A percentile compares a stretch with the other conserved stretches of the same genome.
phyloP scores from a whole-genome alignment of 2,113 vertebrate species.

The Elaphurus davidianus region DNA sequence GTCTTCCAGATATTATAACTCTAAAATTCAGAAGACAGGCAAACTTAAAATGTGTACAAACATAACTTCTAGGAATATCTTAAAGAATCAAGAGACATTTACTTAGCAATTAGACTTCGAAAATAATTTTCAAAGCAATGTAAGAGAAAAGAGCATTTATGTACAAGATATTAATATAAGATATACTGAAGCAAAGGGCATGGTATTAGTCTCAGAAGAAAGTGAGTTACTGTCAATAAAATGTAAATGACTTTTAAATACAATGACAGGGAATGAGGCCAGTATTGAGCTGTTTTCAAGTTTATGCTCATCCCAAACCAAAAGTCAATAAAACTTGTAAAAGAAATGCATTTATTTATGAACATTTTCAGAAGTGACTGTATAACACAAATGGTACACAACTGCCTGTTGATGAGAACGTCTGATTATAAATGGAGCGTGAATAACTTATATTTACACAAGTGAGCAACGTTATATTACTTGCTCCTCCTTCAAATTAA shows the following conservation, averaged over 20 bases:
- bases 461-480: not conserved
- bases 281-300: not conserved
- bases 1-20: not conserved
- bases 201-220: not conserved
- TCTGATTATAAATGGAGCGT: not conserved
- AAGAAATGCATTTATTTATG: not conserved
- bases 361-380: not conserved
- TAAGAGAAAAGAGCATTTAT: not conserved
- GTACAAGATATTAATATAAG: not conserved
- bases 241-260: slow-evolving; percentile 26
- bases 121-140: not conserved
- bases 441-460: not conserved
- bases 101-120: not conserved
- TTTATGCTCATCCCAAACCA: not conserved
- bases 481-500: not conserved
- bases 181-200: not conserved
- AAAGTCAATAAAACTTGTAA: not conserved
- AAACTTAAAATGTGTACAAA: not conserved
- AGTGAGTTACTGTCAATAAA: slow-evolving; percentile 32
- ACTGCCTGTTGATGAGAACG: not conserved
- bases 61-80: not conserved
- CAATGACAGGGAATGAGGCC: not conserved
- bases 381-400: not conserved
- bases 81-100: not conserved
- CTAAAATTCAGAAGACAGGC: not conserved